A percentile compares a stretch with the other conserved stretches of the same genome.
Conservation (phyloP, 2,888 invertebrate genomes). For the Nephrotoma guestfalica region DNA sequence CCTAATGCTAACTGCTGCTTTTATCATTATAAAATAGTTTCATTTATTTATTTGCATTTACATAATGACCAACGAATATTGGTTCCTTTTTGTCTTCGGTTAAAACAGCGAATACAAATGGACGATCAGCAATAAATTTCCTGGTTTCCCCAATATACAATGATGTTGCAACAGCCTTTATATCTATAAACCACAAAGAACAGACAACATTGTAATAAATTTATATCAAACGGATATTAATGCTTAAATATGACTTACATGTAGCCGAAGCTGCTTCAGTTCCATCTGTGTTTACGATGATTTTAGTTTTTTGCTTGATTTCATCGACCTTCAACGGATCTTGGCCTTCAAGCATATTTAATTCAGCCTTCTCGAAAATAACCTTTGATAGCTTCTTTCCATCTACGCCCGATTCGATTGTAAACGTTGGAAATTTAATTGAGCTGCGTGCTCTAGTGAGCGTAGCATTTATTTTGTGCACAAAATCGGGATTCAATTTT, state of each 20-base stretch:
- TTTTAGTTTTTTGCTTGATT: background rate
- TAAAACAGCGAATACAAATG: background rate
- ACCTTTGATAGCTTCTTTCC: background rate
- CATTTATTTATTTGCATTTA: background rate
- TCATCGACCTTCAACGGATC: background rate
- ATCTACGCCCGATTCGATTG: background rate
- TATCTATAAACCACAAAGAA: background rate
- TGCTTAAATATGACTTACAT: background rate
- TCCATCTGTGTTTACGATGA: constrained; percentile 1
- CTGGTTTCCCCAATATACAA: background rate
- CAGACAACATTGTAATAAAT: background rate
- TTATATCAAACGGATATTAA: background rate
- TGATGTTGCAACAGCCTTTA: background rate
- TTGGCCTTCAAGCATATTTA: background rate
- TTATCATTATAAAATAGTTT: background rate
- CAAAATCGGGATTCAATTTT: background rate
- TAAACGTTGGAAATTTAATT: background rate
- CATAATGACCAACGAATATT: background rate
- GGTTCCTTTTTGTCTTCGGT: background rate
- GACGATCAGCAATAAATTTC: background rate
- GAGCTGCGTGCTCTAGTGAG: background rate
- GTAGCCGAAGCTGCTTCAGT: background rate
- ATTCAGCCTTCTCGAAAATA: background rate
- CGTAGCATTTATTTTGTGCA: background rate
- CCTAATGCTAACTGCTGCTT: background rate